These are phyloP conservation scores for Acleris emargana DNA, from an alignment of 2,888 invertebrate genomes.

Conservation along the genomic window DNA sequence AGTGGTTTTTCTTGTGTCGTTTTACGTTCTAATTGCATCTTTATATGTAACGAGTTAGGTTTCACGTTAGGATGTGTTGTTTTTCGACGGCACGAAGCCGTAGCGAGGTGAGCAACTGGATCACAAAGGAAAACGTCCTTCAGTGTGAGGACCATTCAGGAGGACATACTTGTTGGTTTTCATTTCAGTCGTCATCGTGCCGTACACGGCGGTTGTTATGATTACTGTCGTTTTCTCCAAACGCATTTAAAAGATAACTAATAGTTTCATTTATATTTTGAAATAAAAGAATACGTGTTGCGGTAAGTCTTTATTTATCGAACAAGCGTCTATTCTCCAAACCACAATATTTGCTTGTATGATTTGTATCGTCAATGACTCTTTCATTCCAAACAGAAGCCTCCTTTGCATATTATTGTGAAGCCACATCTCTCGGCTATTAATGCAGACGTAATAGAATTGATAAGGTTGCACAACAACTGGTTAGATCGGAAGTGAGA, in stretches of 20 bases:
- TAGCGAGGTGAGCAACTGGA: constrained; percentile 73
- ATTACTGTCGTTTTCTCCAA: constrained; percentile 40
- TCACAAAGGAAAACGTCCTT: constrained; percentile 78
- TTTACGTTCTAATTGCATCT: constrained; percentile 47
- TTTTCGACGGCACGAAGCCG: constrained; percentile 38
- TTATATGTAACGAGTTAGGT: constrained; percentile 42
- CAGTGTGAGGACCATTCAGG: constrained; percentile 61
- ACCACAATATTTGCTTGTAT: background rate
- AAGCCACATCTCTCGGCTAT: constrained; percentile 6
- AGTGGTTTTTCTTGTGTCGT: constrained; percentile 60
- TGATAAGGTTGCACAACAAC: constrained; percentile 30
- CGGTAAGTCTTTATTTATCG: constrained; percentile 15
- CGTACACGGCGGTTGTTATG: constrained; percentile 53
- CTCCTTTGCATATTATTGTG: background rate
- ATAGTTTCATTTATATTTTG: background rate
- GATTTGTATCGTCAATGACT: background rate
- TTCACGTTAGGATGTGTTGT: constrained; percentile 39
- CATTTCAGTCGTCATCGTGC: constrained; percentile 66
- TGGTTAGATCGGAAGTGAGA: constrained; percentile 34
- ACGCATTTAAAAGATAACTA: background rate
- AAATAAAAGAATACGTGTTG: background rate
- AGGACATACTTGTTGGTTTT: constrained; percentile 68
- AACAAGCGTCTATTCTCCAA: background rate
- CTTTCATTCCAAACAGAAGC: background rate
- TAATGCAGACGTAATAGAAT: constrained; percentile 13